These are phyloP conservation scores for Onchidella celtica DNA, from an alignment of 2,888 invertebrate species.

Conservation along the genomic window DNA sequence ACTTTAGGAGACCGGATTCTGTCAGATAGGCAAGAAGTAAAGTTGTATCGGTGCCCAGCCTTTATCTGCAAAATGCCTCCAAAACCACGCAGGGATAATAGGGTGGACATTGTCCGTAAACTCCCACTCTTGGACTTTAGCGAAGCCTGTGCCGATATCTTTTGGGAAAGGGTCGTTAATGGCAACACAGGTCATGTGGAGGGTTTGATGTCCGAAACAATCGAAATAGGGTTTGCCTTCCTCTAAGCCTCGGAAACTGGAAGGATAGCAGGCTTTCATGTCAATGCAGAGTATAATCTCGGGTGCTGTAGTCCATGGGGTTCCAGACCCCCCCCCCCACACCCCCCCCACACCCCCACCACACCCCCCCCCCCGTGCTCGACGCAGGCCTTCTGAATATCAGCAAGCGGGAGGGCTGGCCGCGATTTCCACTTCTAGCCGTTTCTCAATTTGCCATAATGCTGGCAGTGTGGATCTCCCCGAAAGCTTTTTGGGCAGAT, in stretches of 20 bases:
- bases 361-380: neutral
- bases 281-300: neutral
- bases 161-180: neutral
- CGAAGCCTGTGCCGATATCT: slow-evolving; percentile 5
- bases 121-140: neutral
- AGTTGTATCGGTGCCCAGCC: neutral
- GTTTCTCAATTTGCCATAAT: neutral
- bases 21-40: neutral
- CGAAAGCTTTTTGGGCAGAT: neutral
- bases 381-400: slow-evolving; percentile 14
- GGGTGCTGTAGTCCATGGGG: neutral
- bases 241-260: neutral
- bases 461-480: neutral
- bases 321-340: no score
- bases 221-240: neutral
- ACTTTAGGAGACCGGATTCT: neutral
- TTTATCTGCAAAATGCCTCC: neutral
- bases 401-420: neutral
- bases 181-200: neutral
- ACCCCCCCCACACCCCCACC: no score
- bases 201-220: neutral
- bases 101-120: neutral
- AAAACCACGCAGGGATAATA: neutral
- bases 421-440: neutral
- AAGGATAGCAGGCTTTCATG: neutral